These are phyloP conservation scores for Thera obeliscata DNA, from an alignment of 2,888 invertebrate genomes.

Conservation along the genomic window DNA sequence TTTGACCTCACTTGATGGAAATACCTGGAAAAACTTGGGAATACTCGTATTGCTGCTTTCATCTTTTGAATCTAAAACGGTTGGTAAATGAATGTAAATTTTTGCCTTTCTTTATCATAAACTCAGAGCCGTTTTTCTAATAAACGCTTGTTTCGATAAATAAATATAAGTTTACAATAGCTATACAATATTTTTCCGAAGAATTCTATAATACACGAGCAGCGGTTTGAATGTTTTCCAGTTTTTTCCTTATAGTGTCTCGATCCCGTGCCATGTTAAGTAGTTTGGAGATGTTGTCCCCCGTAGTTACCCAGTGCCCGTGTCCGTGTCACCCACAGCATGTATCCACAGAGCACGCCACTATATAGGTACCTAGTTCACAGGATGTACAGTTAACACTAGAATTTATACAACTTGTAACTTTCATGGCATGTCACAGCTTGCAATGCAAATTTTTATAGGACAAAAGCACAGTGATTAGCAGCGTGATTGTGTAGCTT, in stretches of 20 bases:
- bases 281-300: slow-evolving; percentile 72
- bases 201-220: slow-evolving; percentile 10
- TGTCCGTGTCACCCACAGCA: slow-evolving; percentile 54
- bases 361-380: slow-evolving; percentile 22
- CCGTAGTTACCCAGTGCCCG: slow-evolving; percentile 58
- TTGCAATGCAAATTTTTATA: too few species aligned
- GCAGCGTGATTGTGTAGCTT: too few species aligned
- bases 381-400: slow-evolving; percentile 12
- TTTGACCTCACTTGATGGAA: slow-evolving; percentile 21
- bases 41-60: slow-evolving; percentile 16
- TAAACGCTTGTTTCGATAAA: not conserved
- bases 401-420: too few species aligned
- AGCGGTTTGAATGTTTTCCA: slow-evolving; percentile 29
- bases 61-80: not conserved
- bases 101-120: too few species aligned
- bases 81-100: too few species aligned
- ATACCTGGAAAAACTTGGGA: slow-evolving; percentile 22
- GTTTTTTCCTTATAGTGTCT: slow-evolving; percentile 27
- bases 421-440: too few species aligned
- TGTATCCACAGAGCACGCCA: slow-evolving; percentile 58
- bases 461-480: too few species aligned
- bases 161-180: too few species aligned
- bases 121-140: too few species aligned
- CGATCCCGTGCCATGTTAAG: slow-evolving; percentile 48
- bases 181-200: slow-evolving; percentile 13